Conservation (phyloP, 2,888 invertebrate genomes). For the Crepidodera aurea region DNA sequence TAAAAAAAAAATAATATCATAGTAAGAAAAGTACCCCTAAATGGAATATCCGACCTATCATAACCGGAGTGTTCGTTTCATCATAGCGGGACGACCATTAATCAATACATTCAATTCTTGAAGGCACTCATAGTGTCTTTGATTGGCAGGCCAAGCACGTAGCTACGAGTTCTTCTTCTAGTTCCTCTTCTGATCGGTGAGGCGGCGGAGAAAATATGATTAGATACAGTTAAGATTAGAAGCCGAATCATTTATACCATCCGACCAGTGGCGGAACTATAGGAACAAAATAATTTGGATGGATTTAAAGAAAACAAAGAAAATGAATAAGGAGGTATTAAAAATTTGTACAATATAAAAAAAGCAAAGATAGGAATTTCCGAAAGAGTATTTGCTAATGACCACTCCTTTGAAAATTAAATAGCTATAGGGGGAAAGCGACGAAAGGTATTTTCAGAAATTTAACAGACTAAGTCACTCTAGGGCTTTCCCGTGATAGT, state of each 20-base stretch:
- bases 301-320: no score
- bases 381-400: no score
- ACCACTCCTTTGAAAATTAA: no score
- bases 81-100: constrained; percentile 47
- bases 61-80: constrained; percentile 42
- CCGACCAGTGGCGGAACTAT: neutral
- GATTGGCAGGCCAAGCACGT: constrained; percentile 54
- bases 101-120: constrained; percentile 49
- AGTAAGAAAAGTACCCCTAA: constrained; percentile 26
- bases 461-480: no score
- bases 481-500: no score
- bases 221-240: constrained; percentile 52
- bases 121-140: constrained; percentile 47
- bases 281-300: no score
- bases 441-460: no score
- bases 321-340: no score
- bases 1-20: neutral
- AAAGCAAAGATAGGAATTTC: no score
- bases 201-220: constrained; percentile 33
- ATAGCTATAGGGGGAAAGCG: no score
- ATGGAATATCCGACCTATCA: constrained; percentile 35
- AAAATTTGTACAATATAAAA: no score
- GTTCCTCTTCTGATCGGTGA: constrained; percentile 7
- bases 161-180: constrained; percentile 28
- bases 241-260: constrained; percentile 41